These are phyloP conservation scores for Anastrepha obliqua DNA, from an alignment of 1,140 invertebrate genomes.

Conservation along the genomic window DNA sequence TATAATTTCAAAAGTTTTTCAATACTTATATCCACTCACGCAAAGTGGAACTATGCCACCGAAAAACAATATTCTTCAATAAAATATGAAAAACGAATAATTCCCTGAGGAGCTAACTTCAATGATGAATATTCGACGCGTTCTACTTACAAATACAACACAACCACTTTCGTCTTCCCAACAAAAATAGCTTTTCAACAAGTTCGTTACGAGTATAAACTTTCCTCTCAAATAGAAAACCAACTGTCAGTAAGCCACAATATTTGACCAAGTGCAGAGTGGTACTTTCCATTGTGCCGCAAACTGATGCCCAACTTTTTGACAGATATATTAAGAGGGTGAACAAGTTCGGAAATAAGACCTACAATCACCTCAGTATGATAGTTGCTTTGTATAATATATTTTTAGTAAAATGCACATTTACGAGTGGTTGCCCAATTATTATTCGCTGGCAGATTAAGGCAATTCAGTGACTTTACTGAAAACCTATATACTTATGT, in stretches of 20 bases:
- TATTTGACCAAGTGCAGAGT: not conserved
- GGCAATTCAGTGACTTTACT: no score
- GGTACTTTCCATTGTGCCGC: not conserved
- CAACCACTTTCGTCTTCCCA: not conserved
- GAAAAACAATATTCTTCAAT: not conserved
- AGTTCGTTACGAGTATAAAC: not conserved
- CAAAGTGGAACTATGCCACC: slow-evolving; percentile 9
- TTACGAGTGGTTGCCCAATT: no score
- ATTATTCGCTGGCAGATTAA: no score
- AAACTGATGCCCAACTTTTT: no score
- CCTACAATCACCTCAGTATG: no score
- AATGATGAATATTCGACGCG: not conserved
- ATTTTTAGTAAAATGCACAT: no score
- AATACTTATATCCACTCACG: not conserved
- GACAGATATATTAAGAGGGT: no score
- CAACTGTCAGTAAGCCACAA: slow-evolving; percentile 22
- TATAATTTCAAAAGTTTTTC: not conserved
- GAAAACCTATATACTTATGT: no score
- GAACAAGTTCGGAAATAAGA: no score
- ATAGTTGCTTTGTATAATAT: no score
- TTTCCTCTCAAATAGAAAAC: not conserved
- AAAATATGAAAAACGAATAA: not conserved
- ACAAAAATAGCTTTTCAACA: slow-evolving; percentile 22
- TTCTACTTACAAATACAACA: not conserved
- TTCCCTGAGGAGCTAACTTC: not conserved